Percentiles rank a stretch among this genome's conserved stretches.
phyloP scores from a whole-genome alignment of 2,113 vertebrate species.

The Sinosuthora webbiana region DNA sequence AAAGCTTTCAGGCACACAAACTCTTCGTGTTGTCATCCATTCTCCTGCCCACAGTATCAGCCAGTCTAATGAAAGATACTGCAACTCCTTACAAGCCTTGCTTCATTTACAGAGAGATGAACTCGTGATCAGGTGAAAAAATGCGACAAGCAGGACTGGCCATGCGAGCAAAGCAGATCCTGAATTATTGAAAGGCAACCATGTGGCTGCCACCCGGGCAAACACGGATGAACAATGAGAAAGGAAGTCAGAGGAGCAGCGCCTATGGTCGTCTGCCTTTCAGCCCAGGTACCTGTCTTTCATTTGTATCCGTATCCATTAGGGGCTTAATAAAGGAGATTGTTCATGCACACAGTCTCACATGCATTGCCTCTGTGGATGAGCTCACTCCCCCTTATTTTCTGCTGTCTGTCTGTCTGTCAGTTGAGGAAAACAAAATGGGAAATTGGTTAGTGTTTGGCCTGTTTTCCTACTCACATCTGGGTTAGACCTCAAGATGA shows the following conservation, averaged over 20 bases:
- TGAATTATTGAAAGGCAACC: conserved; percentile 50
- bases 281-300: background rate
- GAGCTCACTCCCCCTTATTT: background rate
- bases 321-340: background rate
- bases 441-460: background rate
- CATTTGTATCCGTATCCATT: background rate
- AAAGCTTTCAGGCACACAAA: background rate
- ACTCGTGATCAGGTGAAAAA: background rate
- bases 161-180: background rate
- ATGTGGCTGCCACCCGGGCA: background rate
- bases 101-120: background rate
- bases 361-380: background rate
- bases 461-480: background rate
- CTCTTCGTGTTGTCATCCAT: background rate
- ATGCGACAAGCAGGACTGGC: background rate
- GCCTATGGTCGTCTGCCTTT: fast-evolving
- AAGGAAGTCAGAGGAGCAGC: background rate
- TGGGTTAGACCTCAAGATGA: background rate
- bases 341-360: background rate
- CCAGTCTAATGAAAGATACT: background rate
- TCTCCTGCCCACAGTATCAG: background rate
- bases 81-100: background rate
- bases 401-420: background rate
- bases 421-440: background rate
- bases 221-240: background rate